These are phyloP conservation scores for Gonatopus flavifemur DNA, from an alignment of 1,140 invertebrate species.

Conservation along the genomic window DNA sequence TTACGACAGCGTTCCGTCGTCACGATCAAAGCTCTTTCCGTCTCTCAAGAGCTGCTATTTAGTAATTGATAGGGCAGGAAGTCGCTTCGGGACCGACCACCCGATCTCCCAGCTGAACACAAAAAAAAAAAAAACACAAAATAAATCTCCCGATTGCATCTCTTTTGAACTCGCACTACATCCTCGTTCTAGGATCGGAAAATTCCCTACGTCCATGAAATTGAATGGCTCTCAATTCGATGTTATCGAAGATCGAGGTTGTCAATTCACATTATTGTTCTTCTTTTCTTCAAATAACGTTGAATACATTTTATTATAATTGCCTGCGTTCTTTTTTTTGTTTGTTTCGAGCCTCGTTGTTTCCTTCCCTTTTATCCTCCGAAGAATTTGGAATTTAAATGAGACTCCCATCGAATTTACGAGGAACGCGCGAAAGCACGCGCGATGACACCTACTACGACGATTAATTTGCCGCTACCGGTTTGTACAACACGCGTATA, in stretches of 20 bases:
- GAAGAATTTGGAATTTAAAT: slow-evolving; percentile 4
- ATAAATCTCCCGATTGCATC: too few species aligned
- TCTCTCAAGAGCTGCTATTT: background rate
- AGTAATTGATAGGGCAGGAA: background rate
- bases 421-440: slow-evolving; percentile 5
- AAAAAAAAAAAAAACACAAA: too few species aligned
- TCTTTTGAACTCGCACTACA: too few species aligned
- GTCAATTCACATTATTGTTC: too few species aligned
- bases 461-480: background rate
- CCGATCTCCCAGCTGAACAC: too few species aligned
- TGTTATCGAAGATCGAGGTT: too few species aligned
- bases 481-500: background rate
- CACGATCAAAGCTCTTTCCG: background rate
- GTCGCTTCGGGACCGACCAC: background rate
- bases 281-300: too few species aligned
- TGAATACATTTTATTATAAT: too few species aligned
- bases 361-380: background rate
- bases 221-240: too few species aligned
- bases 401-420: slow-evolving; percentile 3
- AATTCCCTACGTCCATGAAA: too few species aligned
- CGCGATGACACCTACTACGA: slow-evolving; percentile 2
- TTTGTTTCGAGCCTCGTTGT: slow-evolving; percentile 4
- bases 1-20: background rate
- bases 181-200: too few species aligned
- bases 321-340: background rate